Base-by-base conservation (phyloP, 1,140 invertebrate genomes). In the Cotesia glomerata region DNA sequence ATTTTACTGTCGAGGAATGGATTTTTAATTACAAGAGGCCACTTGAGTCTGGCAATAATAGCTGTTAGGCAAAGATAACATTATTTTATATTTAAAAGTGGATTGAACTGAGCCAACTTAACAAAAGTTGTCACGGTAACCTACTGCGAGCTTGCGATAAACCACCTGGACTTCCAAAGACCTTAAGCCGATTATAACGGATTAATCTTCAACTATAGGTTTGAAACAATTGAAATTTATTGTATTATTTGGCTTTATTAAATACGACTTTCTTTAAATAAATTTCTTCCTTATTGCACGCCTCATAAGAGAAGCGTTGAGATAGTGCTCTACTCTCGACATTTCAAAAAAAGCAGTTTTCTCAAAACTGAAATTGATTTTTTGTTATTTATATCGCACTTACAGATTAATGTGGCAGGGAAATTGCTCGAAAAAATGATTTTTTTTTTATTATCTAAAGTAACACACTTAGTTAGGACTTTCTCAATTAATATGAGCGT, bases 41-140 rank as follows among this genome's bases (percentile, higher is more conserved):
- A 51, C 65, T 59, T 14, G 39, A 36, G 56, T 58, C 56, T 58
- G 9, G 39, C 54, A 45, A 52, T 74, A 71, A 71, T 74, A 54
- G 36, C 65, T 74, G 72, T n/a, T 45, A 26, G 51, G 64, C 58
- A 56, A 66, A 74, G 68, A 70, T 74, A 70, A 74, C 61, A 56
- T 32, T 14, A 54, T 45, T 34, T 18, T 11, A 45, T 7, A 54
- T 65, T 64, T 51, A 13, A 59, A 35, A 32, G 8, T 14, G 45
- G n/a, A 62, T 62, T 2, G 9, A 36, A 26, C 35, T 13, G 34
- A 36, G 16, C 45, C 45, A 32, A 11, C 36, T 34, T 62, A 70
- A 58, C 58, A 34, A 62, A 52, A 70, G 35, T 16, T 62, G 36
- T 59, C 39, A 8, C 5, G 4, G 5, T 11, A 45, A 5, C 11